Conservation (phyloP, 2,797 vertebrate genomes). For the Muscicapa striata region DNA sequence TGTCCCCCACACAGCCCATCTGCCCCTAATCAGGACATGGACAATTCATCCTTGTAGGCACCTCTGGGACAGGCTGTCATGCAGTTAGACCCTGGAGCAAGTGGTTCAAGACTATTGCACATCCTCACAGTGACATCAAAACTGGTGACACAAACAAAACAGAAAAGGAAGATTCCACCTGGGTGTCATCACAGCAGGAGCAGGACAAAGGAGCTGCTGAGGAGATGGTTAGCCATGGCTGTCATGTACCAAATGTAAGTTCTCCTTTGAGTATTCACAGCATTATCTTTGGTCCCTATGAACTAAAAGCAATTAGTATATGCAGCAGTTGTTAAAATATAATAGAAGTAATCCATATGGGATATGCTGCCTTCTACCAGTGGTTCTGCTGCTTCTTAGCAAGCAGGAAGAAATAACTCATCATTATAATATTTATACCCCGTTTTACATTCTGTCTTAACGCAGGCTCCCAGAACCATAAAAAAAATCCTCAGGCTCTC, state of each 20-base stretch:
- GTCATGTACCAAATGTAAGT: accelerated
- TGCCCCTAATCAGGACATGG: accelerated
- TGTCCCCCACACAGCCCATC: accelerated
- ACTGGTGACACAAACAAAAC: neutral
- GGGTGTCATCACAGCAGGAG: neutral
- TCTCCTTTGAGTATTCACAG: neutral
- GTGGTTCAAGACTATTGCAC: neutral
- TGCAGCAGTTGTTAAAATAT: neutral
- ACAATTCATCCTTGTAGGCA: neutral
- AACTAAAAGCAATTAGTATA: neutral
- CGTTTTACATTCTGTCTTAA: slow-evolving; percentile 45
- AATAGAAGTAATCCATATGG: slow-evolving; percentile 14
- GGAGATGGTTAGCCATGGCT: neutral
- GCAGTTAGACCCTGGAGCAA: neutral
- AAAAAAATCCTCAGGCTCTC: slow-evolving; percentile 44
- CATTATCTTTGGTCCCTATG: neutral
- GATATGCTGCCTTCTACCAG: slow-evolving; percentile 4
- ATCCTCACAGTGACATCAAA: neutral
- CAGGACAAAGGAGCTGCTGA: neutral
- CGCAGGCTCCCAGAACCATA: slow-evolving; percentile 34
- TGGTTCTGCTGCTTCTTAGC: slow-evolving; percentile 25
- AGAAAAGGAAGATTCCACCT: neutral
- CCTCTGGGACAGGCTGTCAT: neutral
- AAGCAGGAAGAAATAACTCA: slow-evolving; percentile 61
- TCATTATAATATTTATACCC: slow-evolving; percentile 59